A percentile compares a stretch with the other conserved stretches of the same genome.
Evolutionary conservation across 2,113 vertebrate species (phyloP).

Genomic region (Mystacornis crossleyi): DNA sequence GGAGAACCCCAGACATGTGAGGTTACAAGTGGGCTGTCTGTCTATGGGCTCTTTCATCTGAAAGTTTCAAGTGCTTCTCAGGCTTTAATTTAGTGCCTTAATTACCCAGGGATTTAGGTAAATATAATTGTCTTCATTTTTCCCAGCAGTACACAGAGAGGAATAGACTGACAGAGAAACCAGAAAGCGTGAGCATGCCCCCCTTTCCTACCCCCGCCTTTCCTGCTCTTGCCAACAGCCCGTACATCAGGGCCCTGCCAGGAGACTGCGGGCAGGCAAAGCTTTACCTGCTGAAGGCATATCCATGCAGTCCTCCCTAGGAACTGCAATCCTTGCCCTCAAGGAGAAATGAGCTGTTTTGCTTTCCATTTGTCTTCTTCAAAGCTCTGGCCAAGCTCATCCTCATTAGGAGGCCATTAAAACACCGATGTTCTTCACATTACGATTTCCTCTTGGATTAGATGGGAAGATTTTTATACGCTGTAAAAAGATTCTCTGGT

Average conservation of each 20-base stretch:
- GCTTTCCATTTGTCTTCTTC: slow-evolving; percentile 29
- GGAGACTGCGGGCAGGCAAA: neutral
- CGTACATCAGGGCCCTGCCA: neutral
- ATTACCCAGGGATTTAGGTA: slow-evolving; percentile 24
- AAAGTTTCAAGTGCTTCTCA: neutral
- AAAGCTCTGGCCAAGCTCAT: slow-evolving; percentile 31
- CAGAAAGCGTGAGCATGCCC: neutral
- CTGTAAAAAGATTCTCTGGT: neutral
- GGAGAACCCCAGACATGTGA: neutral
- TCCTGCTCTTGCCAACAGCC: neutral
- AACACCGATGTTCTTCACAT: neutral
- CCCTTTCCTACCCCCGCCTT: neutral
- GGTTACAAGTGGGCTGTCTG: neutral
- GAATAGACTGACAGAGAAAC: slow-evolving; percentile 18
- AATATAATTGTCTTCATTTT: slow-evolving; percentile 36
- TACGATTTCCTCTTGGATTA: slow-evolving; percentile 40
- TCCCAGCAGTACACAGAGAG: neutral
- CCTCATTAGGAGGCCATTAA: slow-evolving; percentile 41
- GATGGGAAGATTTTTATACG: neutral
- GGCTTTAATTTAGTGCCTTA: slow-evolving; percentile 38
- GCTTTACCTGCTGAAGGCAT: neutral
- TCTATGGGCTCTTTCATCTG: neutral
- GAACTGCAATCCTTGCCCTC: neutral
- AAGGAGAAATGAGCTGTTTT: slow-evolving; percentile 11
- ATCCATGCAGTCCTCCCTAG: neutral